phyloP scores from a whole-genome alignment of 2,797 vertebrate species.

The Tachyglossus aculeatus region DNA sequence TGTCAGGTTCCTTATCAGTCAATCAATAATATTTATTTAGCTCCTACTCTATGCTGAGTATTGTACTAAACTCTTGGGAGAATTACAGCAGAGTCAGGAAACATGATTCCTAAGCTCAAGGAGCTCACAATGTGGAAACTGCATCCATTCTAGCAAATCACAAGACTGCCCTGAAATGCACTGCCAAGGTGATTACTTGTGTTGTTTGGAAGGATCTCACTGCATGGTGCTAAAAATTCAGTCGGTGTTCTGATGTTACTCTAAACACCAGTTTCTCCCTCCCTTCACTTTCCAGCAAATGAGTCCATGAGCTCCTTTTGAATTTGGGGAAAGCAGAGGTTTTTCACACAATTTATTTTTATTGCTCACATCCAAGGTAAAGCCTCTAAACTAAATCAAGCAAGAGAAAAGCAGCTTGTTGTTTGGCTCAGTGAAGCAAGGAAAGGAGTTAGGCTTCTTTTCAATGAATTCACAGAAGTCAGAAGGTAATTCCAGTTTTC shows the following conservation, averaged over 20 bases:
- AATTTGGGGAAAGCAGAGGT: background rate
- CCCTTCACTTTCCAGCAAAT: background rate
- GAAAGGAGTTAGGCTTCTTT: slow-evolving; percentile 12
- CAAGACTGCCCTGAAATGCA: no score
- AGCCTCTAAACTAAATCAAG: slow-evolving; percentile 7
- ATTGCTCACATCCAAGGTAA: background rate
- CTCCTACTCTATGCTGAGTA: no score
- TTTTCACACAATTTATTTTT: background rate
- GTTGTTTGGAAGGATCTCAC: background rate
- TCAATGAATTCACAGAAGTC: background rate
- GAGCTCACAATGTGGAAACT: no score
- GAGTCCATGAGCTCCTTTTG: background rate
- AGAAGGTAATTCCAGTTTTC: background rate
- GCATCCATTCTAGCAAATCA: no score
- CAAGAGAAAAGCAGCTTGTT: slow-evolving; percentile 11
- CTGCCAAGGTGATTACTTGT: no score
- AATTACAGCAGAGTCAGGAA: no score
- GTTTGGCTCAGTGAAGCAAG: slow-evolving; percentile 12
- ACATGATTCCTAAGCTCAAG: no score
- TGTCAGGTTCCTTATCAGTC: no score
- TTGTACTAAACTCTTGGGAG: no score
- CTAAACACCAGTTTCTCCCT: background rate
- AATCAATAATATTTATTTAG: no score
- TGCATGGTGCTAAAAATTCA: slow-evolving; percentile 1
- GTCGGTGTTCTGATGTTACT: background rate